Conservation (phyloP, 2,888 invertebrate genomes). For the Drosophila nr. medialis region DNA sequence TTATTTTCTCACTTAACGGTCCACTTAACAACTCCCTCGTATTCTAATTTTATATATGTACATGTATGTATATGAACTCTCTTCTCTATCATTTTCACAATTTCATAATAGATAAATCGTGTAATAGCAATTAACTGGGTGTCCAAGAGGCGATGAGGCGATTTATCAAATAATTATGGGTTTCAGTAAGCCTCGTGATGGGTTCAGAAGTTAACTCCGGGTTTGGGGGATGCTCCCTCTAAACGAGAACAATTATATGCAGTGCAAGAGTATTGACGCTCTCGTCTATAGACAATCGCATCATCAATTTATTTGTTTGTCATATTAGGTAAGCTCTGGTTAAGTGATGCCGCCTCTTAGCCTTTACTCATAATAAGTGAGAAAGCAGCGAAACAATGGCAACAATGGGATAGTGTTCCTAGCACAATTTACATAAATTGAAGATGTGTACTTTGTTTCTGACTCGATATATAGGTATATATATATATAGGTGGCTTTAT, state of each 20-base stretch:
- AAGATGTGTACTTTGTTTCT: neutral
- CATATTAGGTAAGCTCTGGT: constrained; percentile 18
- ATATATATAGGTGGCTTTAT: neutral
- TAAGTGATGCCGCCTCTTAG: constrained; percentile 13
- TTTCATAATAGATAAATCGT: constrained; percentile 68
- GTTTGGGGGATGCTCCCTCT: constrained; percentile 21
- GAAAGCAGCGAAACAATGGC: constrained; percentile 36
- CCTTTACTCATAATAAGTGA: neutral
- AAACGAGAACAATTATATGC: constrained; percentile 8
- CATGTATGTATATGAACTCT: neutral
- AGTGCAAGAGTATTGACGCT: neutral
- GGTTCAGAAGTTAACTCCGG: constrained; percentile 30
- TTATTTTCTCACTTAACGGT: constrained; percentile 13
- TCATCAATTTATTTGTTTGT: neutral
- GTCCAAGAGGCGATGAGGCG: constrained; percentile 8
- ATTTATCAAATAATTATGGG: constrained; percentile 27
- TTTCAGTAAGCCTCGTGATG: constrained; percentile 25
- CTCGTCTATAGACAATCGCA: neutral
- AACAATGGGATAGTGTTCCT: neutral
- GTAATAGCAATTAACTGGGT: constrained; percentile 59
- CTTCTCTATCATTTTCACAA: constrained; percentile 46
- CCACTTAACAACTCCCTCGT: neutral
- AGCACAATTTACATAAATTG: constrained; percentile 21
- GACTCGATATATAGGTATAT: neutral
- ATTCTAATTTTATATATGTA: neutral